Evolutionary conservation across 2,113 vertebrate species (phyloP), one percentile per base, ranked within the genome.

Genomic region (Gopherus flavomarginatus): DNA sequence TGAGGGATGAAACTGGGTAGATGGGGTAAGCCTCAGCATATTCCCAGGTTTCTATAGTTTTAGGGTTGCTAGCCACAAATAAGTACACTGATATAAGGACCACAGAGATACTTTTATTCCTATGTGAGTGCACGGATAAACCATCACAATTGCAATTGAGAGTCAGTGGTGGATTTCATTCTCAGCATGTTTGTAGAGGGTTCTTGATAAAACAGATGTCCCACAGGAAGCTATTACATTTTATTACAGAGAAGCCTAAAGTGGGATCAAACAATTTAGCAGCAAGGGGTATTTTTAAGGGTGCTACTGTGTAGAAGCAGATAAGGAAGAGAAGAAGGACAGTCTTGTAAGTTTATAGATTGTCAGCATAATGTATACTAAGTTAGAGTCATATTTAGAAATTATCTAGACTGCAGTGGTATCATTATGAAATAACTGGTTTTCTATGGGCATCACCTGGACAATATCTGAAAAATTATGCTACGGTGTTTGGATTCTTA

Each of bases 191-290:
- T 96, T 96, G 91, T 83, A 92, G 96, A 96, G 47, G 77, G 80
- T 50, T 96, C 82, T 72, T 97, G 97, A 96, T 96, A 97, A 93
- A 95, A 91, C 59, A 92, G 89, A 94, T 50, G 88, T 97, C 93
- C 89, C 87, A 95, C 81, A 93, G 95, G 95, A 96, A 81, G 50
- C 83, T 86, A 79, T 77, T 92, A 42, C 81, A 93, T 94, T 97
- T 97, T 97, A 85, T 96, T 96, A 91, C 38, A 87, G 62, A 89
- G 85, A 79, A n/a, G 49, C 78, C 57, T 94, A 91, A 81, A 90
- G 80, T 75, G 93, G 50, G 78, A 90, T 96, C 93, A 90, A 93
- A 87, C 88, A 96, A 96, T 88, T 93, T 92, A 49, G 78, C 88
- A 54, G 53, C 88, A 89, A 92, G 62, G 79, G 85, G 69, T 81